Conservation (phyloP, 2,888 invertebrate species). For the Tiphia femorata region DNA sequence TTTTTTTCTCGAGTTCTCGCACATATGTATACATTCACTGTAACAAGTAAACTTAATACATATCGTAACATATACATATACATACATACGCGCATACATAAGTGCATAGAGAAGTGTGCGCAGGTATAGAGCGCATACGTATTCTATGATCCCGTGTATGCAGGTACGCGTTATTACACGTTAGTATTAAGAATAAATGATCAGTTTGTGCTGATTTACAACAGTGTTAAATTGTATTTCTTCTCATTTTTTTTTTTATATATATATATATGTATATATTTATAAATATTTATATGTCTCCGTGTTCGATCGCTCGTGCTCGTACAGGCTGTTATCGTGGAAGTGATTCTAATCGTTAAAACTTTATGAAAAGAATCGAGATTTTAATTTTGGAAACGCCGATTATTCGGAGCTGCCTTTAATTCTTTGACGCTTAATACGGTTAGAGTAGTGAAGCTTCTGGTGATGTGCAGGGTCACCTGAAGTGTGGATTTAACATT, state of each 20-base stretch:
- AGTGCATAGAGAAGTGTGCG: background rate
- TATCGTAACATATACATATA: slow-evolving; percentile 17
- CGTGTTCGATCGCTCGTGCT: slow-evolving; percentile 22
- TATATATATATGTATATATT: slow-evolving; percentile 32
- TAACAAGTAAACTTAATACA: slow-evolving; percentile 37
- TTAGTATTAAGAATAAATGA: slow-evolving; percentile 53
- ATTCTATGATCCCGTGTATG: slow-evolving; percentile 10
- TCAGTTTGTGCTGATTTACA: slow-evolving; percentile 50
- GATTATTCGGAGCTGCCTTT: too few relatives aligned
- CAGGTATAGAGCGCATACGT: background rate
- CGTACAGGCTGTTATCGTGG: slow-evolving; percentile 14
- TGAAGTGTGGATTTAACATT: too few relatives aligned
- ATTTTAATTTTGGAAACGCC: too few relatives aligned
- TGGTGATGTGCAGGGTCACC: too few relatives aligned
- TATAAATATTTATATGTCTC: slow-evolving; percentile 24
- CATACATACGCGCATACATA: background rate
- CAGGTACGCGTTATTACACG: slow-evolving; percentile 14
- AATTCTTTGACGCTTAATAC: background rate
- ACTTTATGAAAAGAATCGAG: background rate
- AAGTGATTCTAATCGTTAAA: too few relatives aligned
- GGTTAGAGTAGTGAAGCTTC: slow-evolving; percentile 2
- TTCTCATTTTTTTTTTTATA: slow-evolving; percentile 30
- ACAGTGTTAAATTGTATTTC: slow-evolving; percentile 43
- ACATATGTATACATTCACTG: slow-evolving; percentile 27
- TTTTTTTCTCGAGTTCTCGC: too few relatives aligned